Percentiles rank a stretch among this genome's conserved stretches.
Evolutionary conservation across 2,113 vertebrate genomes (phyloP).

Genomic region (Etheostoma cragini): DNA sequence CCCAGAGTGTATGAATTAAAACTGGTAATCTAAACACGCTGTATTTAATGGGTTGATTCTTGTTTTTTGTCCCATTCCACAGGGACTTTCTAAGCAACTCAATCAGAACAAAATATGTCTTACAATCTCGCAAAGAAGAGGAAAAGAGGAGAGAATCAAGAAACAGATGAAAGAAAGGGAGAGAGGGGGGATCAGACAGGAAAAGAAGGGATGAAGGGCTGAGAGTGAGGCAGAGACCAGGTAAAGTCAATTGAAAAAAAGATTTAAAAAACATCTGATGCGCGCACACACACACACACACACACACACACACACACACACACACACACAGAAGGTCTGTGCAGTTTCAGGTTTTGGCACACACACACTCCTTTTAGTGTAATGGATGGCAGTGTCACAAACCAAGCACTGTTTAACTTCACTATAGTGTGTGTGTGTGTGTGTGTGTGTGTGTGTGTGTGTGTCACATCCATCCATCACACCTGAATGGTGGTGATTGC

Average conservation of each 20-base stretch:
- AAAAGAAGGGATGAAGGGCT: background rate
- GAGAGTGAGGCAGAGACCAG: background rate
- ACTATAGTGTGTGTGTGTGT: slow-evolving; percentile 11
- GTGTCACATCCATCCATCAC: slow-evolving; percentile 60
- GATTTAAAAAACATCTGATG: background rate
- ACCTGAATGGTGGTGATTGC: slow-evolving; percentile 40
- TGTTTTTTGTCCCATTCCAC: background rate
- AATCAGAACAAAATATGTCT: background rate
- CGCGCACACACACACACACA: background rate
- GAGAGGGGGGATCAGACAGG: background rate
- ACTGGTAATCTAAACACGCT: background rate
- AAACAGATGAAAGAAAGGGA: background rate
- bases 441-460: slow-evolving; percentile 20
- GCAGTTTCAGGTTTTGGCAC: slow-evolving; percentile 27
- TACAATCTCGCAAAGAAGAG: background rate
- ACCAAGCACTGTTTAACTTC: slow-evolving; percentile 50
- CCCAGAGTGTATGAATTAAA: background rate
- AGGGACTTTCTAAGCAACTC: background rate
- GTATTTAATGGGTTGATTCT: background rate
- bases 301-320: slow-evolving; percentile 6
- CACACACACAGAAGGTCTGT: slow-evolving; percentile 18
- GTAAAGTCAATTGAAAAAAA: slow-evolving; percentile 1
- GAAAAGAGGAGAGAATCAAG: background rate
- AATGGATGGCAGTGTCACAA: slow-evolving; percentile 63
- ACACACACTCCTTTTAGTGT: slow-evolving; percentile 46